These are phyloP conservation scores for Triplophysa bombifrons DNA, from an alignment of 2,797 vertebrate genomes.

Conservation along the genomic window DNA sequence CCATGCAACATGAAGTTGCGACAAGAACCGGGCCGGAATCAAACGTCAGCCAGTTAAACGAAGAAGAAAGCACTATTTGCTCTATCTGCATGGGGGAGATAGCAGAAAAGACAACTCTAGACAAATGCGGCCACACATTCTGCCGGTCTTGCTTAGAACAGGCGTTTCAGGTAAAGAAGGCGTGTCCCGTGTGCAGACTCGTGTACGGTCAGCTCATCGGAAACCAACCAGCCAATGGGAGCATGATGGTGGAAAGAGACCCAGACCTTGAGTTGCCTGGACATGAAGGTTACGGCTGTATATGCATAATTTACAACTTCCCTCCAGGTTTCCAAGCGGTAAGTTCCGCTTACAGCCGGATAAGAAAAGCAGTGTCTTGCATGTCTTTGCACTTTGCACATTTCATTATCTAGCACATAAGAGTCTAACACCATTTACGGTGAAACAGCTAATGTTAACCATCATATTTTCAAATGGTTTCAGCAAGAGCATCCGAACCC, in stretches of 20 bases:
- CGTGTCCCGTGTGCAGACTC: conserved; percentile 91
- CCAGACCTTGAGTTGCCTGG: conserved; percentile 87
- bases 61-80: conserved; percentile 81
- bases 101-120: conserved; percentile 87
- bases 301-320: conserved; percentile 95
- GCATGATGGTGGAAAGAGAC: conserved; percentile 91
- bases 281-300: conserved; percentile 89
- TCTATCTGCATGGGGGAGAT: conserved; percentile 95
- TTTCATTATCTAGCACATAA: not conserved
- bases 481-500: conserved; percentile 93
- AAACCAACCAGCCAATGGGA: conserved; percentile 91
- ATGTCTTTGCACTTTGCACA: not conserved
- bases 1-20: conserved; percentile 72
- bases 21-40: conserved; percentile 72
- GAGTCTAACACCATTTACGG: not conserved
- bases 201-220: conserved; percentile 92
- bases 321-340: conserved; percentile 90
- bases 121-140: conserved; percentile 91
- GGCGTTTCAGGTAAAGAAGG: conserved; percentile 90
- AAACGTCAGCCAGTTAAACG: conserved; percentile 68
- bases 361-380: not conserved
- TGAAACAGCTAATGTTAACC: conserved; percentile 10
- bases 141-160: conserved; percentile 89
- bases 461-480: conserved; percentile 41
- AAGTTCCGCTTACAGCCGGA: conserved; percentile 66